A percentile compares a stretch with the other conserved stretches of the same genome.
phyloP scores from a whole-genome alignment of 2,888 invertebrate genomes.

The Tricholauxania praeusta region DNA sequence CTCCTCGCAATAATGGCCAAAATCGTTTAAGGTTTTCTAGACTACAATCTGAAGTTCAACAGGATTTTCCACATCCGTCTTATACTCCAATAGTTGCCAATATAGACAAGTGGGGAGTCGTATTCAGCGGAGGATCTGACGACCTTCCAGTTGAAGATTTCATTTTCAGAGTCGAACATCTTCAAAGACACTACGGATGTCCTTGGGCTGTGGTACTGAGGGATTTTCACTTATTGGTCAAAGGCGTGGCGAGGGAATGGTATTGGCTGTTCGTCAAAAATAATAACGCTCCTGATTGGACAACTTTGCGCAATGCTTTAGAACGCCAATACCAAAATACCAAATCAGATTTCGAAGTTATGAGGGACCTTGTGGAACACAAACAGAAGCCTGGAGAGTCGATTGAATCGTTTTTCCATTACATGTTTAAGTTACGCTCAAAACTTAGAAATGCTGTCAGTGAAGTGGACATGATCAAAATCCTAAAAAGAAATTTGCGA shows the following conservation, averaged over 20 bases:
- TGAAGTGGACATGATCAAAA: slow-evolving; percentile 17
- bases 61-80: too few species aligned
- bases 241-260: slow-evolving; percentile 30
- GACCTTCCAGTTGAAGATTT: too few species aligned
- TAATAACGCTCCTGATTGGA: slow-evolving; percentile 3
- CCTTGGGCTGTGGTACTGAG: slow-evolving; percentile 15
- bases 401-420: slow-evolving; percentile 19
- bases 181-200: slow-evolving; percentile 17
- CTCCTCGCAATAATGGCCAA: too few species aligned
- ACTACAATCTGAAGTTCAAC: too few species aligned
- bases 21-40: too few species aligned
- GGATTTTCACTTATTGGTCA: slow-evolving; percentile 27
- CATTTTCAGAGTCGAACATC: slow-evolving; percentile 28
- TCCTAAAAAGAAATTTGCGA: slow-evolving; percentile 17
- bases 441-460: background rate
- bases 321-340: slow-evolving; percentile 8
- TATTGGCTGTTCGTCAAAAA: slow-evolving; percentile 23
- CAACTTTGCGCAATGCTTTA: too few species aligned
- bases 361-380: slow-evolving; percentile 24
- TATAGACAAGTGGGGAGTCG: too few species aligned
- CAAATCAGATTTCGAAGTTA: slow-evolving; percentile 20
- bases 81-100: too few species aligned
- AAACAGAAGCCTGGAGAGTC: slow-evolving; percentile 17
- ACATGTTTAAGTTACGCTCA: background rate
- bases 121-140: too few species aligned